phyloP scores from a whole-genome alignment of 2,797 vertebrate genomes.

The Clarias fuscus region DNA sequence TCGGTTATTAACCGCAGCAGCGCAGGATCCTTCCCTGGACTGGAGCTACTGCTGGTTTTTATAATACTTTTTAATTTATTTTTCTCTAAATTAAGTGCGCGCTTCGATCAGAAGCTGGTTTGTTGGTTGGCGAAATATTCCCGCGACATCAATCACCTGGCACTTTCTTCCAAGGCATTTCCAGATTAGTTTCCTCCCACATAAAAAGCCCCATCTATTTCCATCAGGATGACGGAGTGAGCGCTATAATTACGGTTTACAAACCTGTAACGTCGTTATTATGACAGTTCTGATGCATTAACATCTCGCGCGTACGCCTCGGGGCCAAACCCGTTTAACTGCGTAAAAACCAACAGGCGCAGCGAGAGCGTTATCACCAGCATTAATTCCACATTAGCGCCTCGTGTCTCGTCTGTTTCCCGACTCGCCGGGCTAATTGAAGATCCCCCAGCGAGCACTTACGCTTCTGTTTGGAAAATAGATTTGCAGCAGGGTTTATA shows the following conservation, averaged over 20 bases:
- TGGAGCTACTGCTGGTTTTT: background rate
- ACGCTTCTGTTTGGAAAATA: constrained; percentile 40
- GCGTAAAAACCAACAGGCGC: constrained; percentile 30
- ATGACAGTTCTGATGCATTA: constrained; percentile 43
- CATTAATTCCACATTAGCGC: constrained; percentile 50
- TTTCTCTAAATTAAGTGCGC: background rate
- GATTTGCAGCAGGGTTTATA: constrained; percentile 27
- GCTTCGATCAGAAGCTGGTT: constrained; percentile 9
- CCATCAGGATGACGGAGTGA: constrained; percentile 14
- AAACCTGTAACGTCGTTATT: constrained; percentile 41
- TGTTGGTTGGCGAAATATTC: background rate
- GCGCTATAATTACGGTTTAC: constrained; percentile 42
- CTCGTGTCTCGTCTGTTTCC: background rate
- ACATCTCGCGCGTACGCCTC: constrained; percentile 10
- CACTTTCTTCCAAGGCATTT: constrained; percentile 1
- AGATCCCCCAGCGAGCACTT: constrained; percentile 37
- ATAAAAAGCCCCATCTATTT: constrained; percentile 32
- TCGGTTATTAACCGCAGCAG: constrained; percentile 62
- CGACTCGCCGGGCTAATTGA: constrained; percentile 28
- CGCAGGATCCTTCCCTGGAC: background rate
- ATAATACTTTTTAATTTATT: background rate
- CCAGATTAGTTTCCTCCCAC: constrained; percentile 35
- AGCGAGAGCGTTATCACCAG: constrained; percentile 30
- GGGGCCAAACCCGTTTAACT: constrained; percentile 28
- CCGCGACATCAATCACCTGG: constrained; percentile 27